phyloP scores from a whole-genome alignment of 2,888 invertebrate genomes.

The Tholera decimalis region DNA sequence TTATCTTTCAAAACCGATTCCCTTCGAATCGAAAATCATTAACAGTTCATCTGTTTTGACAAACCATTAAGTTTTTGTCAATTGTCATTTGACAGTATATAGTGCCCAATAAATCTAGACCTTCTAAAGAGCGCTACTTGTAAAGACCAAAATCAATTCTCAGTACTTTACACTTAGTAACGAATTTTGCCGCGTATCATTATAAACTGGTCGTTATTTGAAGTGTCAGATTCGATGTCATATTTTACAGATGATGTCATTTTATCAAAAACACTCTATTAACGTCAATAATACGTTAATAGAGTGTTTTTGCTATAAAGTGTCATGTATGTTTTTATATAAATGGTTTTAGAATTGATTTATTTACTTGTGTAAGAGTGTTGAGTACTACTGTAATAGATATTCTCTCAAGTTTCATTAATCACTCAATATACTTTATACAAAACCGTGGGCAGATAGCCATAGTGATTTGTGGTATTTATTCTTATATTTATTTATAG shows the following conservation, averaged over 20 bases:
- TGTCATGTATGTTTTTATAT: conserved; percentile 42
- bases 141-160: not conserved
- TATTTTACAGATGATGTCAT: conserved; percentile 85
- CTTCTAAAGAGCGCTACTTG: conserved; percentile 51
- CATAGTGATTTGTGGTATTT: no score
- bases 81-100: conserved; percentile 76
- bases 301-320: conserved; percentile 68
- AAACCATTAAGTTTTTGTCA: conserved; percentile 82
- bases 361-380: conserved; percentile 14
- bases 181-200: not conserved
- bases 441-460: no score
- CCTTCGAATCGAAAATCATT: conserved; percentile 81
- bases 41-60: conserved; percentile 89
- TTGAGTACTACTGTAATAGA: conserved; percentile 22
- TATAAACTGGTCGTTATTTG: not conserved
- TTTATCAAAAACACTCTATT: conserved; percentile 81
- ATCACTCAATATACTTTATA: no score
- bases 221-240: conserved; percentile 46
- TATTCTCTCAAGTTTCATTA: no score
- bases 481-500: no score
- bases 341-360: conserved; percentile 26
- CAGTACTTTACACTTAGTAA: not conserved
- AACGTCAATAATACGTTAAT: conserved; percentile 77
- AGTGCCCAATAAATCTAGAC: conserved; percentile 27
- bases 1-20: conserved; percentile 74